Evolutionary conservation across 2,113 vertebrate genomes (phyloP).

Genomic region (Otis tarda): DNA sequence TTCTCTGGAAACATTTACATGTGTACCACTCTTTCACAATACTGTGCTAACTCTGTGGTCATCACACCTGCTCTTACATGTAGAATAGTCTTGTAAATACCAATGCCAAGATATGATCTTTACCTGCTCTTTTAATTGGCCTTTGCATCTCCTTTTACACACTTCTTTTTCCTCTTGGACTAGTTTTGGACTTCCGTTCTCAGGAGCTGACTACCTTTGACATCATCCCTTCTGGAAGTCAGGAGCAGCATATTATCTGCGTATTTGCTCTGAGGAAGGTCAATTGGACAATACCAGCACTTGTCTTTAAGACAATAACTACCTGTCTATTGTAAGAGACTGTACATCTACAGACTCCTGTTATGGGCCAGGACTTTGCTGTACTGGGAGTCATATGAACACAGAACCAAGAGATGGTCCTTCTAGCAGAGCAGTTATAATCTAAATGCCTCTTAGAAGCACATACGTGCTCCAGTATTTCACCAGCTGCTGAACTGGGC

Average conservation of each 20-base stretch:
- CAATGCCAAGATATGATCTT: not conserved
- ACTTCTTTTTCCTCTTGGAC: not conserved
- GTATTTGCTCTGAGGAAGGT: not conserved
- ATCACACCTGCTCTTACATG: not conserved
- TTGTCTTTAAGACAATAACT: not conserved
- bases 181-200: not conserved
- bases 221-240: not conserved
- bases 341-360: not conserved
- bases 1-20: not conserved
- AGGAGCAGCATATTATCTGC: not conserved
- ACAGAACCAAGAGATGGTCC: not conserved
- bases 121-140: not conserved
- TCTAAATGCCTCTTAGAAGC: not conserved
- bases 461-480: not conserved
- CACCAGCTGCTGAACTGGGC: not conserved
- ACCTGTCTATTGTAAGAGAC: not conserved
- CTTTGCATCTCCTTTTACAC: not conserved
- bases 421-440: not conserved
- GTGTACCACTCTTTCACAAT: not conserved
- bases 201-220: not conserved
- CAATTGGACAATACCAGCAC: not conserved
- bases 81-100: not conserved
- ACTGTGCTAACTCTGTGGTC: not conserved
- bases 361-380: not conserved
- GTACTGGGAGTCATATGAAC: not conserved